Conservation (phyloP, 2,113 vertebrate genomes). For the Mesitornis unicolor region DNA sequence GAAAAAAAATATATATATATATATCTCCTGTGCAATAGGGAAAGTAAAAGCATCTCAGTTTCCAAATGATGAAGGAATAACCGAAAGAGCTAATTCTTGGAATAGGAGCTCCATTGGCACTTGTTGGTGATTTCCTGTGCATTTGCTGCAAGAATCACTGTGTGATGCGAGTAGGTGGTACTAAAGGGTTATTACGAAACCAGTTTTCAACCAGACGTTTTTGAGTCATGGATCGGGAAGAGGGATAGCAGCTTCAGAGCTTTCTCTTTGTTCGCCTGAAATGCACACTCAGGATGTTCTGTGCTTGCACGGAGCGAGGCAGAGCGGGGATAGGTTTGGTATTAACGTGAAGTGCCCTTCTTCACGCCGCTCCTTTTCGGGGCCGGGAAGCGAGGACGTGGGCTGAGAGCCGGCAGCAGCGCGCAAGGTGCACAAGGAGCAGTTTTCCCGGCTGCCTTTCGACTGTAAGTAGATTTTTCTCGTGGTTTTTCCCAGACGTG, state of each 20-base stretch:
- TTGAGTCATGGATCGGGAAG: conserved; percentile 59
- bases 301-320: not conserved
- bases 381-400: not conserved
- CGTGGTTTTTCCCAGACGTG: not conserved
- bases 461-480: conserved; percentile 37
- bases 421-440: not conserved
- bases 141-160: conserved; percentile 38
- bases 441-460: not conserved
- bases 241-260: conserved; percentile 36
- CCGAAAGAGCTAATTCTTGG: conserved; percentile 65
- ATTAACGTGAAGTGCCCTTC: not conserved
- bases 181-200: conserved; percentile 71
- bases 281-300: not conserved
- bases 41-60: conserved; percentile 64
- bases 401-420: conserved; percentile 6
- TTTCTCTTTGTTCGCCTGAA: conserved; percentile 40
- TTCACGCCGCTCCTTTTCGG: not conserved
- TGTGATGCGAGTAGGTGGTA: conserved; percentile 77
- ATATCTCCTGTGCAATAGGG: conserved; percentile 7
- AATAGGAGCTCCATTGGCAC: conserved; percentile 55
- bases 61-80: conserved; percentile 37
- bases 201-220: conserved; percentile 48
- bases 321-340: not conserved
- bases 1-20: conserved; percentile 13
- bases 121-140: conserved; percentile 68